Conservation (phyloP, 2,888 invertebrate species). For the Stictocephala bisonia region DNA sequence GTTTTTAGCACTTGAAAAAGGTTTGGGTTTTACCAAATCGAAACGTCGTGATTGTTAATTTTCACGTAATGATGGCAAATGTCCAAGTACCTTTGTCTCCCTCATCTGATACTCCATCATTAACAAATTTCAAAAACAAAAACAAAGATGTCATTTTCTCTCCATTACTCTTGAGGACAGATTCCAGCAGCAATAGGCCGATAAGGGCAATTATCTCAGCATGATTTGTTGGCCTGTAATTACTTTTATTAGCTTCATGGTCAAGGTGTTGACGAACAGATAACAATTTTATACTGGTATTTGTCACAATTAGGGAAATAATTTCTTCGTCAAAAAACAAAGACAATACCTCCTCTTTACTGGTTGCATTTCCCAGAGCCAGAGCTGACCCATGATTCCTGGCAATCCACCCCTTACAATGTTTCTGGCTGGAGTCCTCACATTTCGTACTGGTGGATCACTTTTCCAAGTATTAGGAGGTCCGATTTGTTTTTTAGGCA, state of each 20-base stretch:
- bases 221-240: conserved; percentile 3
- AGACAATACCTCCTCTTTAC: conserved; percentile 2
- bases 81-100: no score
- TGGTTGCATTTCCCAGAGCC: neutral
- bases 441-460: neutral
- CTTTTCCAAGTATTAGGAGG: conserved; percentile 29
- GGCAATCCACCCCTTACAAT: conserved; percentile 17
- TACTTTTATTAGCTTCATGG: neutral
- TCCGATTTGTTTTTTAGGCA: conserved; percentile 21
- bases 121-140: no score
- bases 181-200: neutral
- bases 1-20: no score
- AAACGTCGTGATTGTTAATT: no score
- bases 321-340: conserved; percentile 32
- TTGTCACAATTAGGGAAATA: conserved; percentile 23
- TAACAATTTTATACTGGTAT: conserved; percentile 25
- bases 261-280: neutral
- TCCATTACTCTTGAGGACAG: neutral
- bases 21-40: no score
- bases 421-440: conserved; percentile 12
- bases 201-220: neutral
- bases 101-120: no score
- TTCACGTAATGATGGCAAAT: no score
- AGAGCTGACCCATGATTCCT: conserved; percentile 7
- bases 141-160: conserved; percentile 11